Evolutionary conservation across 1,140 invertebrate species (phyloP), one percentile per base, ranked within the genome.

Genomic region (Hirudo medicinalis): DNA sequence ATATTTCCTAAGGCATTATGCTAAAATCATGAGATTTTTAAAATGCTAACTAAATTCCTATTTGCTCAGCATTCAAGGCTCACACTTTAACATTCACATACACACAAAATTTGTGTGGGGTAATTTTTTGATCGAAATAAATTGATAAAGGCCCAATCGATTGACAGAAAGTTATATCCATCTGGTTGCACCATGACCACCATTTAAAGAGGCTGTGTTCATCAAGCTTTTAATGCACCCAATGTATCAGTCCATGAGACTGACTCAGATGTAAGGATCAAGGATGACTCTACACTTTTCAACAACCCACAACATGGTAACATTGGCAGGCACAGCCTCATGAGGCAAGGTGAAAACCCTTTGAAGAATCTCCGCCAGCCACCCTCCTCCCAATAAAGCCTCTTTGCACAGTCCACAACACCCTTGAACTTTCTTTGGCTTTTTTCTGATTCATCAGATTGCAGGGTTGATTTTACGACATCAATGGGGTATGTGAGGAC

Each of bases 241-340:
- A 49, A 49, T 49, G 1, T 9, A 17, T 49, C 15, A 17, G 11
- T 49, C 15, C 11, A 9, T 17, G 15, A 11, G 57, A 32, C 15
- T 15, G 8, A n/a, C 29, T 32, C 29, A 70, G 17, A 70, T 54
- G 49, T 70, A 70, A 54, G 32, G 69, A 54, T 70, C 70, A 8
- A 71, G 36, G n/a, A 71, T 22, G 5, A 53, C 19, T 15, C 70
- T 66, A 11, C 22, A 53, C 54, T 43, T 71, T 22, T 74, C 73
- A 40, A 74, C 70, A 13, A 69, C 25, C 25, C 27, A 71, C 67
- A 71, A 67, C 73, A 72, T 72, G 32, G 67, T 70, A 0, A 57
- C 73, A 49, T 74, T 74, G 32, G 73, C 73, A 27, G 73, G 73
- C 13, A 74, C 27, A 11, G 73, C 54, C 73, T 36, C 70, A 74